Evolutionary conservation across 2,888 invertebrate species (phyloP).

Genomic region (Athalia cordata): DNA sequence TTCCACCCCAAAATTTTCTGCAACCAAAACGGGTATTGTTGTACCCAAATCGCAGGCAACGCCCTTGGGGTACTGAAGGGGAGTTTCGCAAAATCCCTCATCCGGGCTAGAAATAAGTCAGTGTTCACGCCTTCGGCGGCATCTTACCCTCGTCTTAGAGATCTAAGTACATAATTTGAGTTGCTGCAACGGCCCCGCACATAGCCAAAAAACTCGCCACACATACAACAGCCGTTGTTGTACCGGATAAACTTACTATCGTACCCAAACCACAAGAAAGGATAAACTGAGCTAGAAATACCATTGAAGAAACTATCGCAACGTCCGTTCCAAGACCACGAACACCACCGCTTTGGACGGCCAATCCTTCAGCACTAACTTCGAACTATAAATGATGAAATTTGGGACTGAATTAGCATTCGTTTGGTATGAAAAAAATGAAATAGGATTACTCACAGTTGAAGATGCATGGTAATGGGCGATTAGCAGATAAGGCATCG

Average conservation of each 20-base stretch:
- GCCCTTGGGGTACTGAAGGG: too few relatives aligned
- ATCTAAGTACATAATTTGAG: conserved; percentile 92
- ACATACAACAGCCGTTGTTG: conserved; percentile 91
- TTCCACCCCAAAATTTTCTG: too few relatives aligned
- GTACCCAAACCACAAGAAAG: conserved; percentile 91
- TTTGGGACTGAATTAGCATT: neutral
- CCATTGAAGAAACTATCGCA: conserved; percentile 96
- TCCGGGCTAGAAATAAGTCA: neutral
- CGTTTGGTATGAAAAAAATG: too few relatives aligned
- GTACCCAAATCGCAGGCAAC: too few relatives aligned
- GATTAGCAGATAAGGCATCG: conserved; percentile 95
- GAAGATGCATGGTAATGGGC: conserved; percentile 96
- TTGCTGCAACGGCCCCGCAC: conserved; percentile 89
- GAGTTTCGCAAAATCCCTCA: neutral
- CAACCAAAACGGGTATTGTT: too few relatives aligned
- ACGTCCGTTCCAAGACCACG: conserved; percentile 96
- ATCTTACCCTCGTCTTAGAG: conserved; percentile 75
- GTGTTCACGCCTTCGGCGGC: neutral
- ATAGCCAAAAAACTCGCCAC: conserved; percentile 90
- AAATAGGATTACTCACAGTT: conserved; percentile 77
- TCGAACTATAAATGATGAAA: conserved; percentile 76
- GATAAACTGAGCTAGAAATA: conserved; percentile 95
- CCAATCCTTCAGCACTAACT: conserved; percentile 76
- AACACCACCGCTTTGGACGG: conserved; percentile 78
- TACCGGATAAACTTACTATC: conserved; percentile 86